A percentile compares a stretch with the other conserved stretches of the same genome.
Evolutionary conservation across 2,113 vertebrate species (phyloP).

Genomic region (Anser cygnoides): DNA sequence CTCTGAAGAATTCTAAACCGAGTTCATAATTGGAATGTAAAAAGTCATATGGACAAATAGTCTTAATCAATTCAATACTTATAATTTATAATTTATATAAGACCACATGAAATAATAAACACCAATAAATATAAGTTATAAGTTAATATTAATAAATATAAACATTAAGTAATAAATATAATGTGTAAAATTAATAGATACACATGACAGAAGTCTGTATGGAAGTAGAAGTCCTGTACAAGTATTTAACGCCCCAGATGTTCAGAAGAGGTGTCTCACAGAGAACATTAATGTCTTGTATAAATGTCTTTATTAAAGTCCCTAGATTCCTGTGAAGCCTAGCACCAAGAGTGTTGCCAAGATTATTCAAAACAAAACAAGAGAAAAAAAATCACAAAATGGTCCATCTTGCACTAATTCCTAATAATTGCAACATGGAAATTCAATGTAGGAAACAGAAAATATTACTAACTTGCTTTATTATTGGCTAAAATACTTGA

Average conservation of each 20-base stretch:
- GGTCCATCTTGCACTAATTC: neutral
- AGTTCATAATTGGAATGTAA: neutral
- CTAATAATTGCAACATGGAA: neutral
- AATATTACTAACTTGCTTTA: neutral
- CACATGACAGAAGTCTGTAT: neutral
- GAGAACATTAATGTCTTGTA: neutral
- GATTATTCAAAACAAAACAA: neutral
- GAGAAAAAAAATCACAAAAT: neutral
- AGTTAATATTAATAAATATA: too few species aligned
- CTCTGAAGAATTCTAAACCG: neutral
- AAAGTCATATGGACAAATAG: neutral
- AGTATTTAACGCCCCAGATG: neutral
- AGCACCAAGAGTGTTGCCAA: neutral
- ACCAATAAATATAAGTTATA: too few species aligned
- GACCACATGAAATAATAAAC: neutral
- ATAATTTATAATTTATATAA: neutral
- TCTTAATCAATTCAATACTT: neutral
- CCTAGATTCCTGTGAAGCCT: neutral
- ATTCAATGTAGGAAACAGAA: neutral
- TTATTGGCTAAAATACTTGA: neutral
- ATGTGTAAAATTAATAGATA: neutral
- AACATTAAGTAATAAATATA: too few species aligned
- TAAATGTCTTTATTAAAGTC: neutral
- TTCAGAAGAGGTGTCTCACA: neutral
- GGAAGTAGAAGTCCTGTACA: neutral